A percentile compares a stretch with the other conserved stretches of the same genome.
Evolutionary conservation across 2,797 vertebrate species (phyloP).

Genomic region (Aotus griseimembra): DNA sequence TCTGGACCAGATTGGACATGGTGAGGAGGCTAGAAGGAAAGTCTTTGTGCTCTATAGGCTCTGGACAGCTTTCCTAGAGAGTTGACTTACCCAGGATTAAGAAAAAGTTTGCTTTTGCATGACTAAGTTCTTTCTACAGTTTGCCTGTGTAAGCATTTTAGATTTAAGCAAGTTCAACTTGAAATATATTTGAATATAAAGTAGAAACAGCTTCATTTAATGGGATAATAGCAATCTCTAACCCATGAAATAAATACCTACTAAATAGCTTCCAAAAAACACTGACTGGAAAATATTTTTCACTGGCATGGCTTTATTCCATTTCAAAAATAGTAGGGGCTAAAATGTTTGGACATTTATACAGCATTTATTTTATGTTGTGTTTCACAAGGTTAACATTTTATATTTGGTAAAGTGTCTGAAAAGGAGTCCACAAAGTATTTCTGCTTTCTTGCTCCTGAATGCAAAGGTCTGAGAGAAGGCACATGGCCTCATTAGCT

Average conservation of each 20-base stretch:
- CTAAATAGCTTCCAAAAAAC: conserved; percentile 53
- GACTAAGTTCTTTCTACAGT: conserved; percentile 39
- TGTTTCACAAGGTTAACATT: conserved; percentile 45
- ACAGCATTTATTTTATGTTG: conserved; percentile 17
- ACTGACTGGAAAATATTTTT: conserved; percentile 51
- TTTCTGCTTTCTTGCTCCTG: conserved; percentile 42
- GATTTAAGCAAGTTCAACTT: conserved; percentile 54
- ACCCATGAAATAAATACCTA: neutral
- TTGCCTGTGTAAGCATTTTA: conserved; percentile 62
- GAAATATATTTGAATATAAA: conserved; percentile 52
- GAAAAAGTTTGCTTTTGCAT: conserved; percentile 26
- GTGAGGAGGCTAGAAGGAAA: neutral
- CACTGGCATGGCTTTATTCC: conserved; percentile 52
- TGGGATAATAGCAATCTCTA: conserved; percentile 39
- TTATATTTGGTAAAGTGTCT: conserved; percentile 60
- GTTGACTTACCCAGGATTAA: conserved; percentile 29
- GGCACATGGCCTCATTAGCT: neutral
- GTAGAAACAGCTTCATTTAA: conserved; percentile 44
- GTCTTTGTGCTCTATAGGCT: conserved; percentile 30
- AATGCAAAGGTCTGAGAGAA: conserved; percentile 44
- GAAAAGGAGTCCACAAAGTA: conserved; percentile 25
- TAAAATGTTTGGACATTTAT: conserved; percentile 27
- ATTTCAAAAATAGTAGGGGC: conserved; percentile 49
- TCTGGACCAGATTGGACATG: conserved; percentile 37
- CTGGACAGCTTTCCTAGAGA: conserved; percentile 39